Base-by-base conservation (phyloP, 2,797 vertebrate genomes). In the Danio kyathit region DNA sequence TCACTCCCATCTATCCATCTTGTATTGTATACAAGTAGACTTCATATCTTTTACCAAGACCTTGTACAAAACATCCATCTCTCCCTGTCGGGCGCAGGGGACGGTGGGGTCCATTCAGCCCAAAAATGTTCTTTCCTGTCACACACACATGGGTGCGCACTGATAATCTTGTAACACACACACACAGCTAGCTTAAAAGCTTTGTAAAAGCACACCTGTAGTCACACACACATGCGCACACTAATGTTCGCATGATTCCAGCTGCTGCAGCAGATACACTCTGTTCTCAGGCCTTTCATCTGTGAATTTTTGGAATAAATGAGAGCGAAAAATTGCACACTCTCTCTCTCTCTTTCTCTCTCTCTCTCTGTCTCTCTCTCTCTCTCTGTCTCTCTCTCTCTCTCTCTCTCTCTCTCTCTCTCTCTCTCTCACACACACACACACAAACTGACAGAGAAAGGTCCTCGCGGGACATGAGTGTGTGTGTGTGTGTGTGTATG, bases 251-350 rank as follows among this genome's bases (percentile, higher is more conserved):
- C 13, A 38, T 69, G 71, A 67, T 52, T 56, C 49, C 60, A 67
- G 61, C 54, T 73, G 63, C 17, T 60, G 19, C 19, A 46, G 43
- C 69, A 61, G 54, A 21, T 49, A 61, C n/a, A 29, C 63, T 70
- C 13, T 51, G 43, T 81, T 85, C 60, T 73, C 70, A 66, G 75
- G 16, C 64, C 59, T 73, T 81, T 56, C 70, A 74, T 81, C 57
- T 63, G n/a, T 66, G 65, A 52, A 81, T 48, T 81, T 83, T 81
- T 79, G 56, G 64, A 71, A 44, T 66, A 76, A 78, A 82, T 72
- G 52, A 73, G 67, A 80, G 74, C 82, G 6, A 29, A 80, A 38
- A 69, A 51, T 52, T 43, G 9, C 67, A 63, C 57, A 19, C 59
- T 54, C 43, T 54, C 67, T 40, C 7, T 21, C 44, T 70, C 16